Percentiles rank a stretch among this genome's conserved stretches.
Evolutionary conservation across 1,140 invertebrate species (phyloP).

Genomic region (Pseudomyrmex cubaensis): DNA sequence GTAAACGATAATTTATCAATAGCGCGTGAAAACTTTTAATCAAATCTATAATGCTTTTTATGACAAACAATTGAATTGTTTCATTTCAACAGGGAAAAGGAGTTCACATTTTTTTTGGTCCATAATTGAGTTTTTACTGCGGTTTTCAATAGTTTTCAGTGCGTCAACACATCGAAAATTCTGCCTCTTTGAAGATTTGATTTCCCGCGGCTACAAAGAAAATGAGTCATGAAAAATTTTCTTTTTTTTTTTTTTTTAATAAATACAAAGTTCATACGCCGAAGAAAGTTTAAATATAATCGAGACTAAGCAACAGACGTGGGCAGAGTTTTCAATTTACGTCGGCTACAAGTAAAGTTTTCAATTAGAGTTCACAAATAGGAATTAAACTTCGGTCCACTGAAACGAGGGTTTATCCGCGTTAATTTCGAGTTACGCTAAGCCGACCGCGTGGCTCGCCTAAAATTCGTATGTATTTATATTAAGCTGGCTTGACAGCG

Average conservation of each 20-base stretch:
- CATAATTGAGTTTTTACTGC: not conserved
- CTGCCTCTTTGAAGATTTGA: not conserved
- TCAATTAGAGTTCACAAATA: constrained; percentile 50
- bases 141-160: no score
- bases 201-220: not conserved
- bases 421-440: constrained; percentile 58
- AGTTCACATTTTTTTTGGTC: not conserved
- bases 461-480: constrained; percentile 59
- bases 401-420: constrained; percentile 46
- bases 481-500: constrained; percentile 48
- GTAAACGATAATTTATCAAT: not conserved
- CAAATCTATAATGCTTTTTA: constrained; percentile 15
- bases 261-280: not conserved
- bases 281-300: not conserved
- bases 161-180: no score
- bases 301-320: not conserved
- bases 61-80: not conserved
- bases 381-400: constrained; percentile 57
- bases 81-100: not conserved
- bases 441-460: constrained; percentile 26
- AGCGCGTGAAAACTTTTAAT: not conserved
- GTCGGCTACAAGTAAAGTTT: constrained; percentile 26
- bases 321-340: constrained; percentile 42
- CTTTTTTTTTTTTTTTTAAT: not conserved
- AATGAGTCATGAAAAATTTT: not conserved